Conservation (phyloP, 2,888 invertebrate species). For the Brachypalpus laphriformis region DNA sequence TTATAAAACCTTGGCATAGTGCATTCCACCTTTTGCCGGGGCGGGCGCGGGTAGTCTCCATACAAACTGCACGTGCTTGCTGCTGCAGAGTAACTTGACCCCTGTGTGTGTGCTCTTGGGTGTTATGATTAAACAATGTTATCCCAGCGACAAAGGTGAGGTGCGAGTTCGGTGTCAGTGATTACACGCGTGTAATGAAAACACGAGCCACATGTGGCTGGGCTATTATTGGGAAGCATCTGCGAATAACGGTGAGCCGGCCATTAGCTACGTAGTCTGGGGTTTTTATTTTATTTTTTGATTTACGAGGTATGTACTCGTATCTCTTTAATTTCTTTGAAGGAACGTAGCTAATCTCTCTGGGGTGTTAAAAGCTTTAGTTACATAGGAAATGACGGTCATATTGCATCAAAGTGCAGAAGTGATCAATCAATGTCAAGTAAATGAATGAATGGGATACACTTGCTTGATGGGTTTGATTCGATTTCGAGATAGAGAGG, state of each 20-base stretch:
- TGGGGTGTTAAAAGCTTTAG: conserved; percentile 1
- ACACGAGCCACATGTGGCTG: conserved; percentile 47
- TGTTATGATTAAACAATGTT: conserved; percentile 62
- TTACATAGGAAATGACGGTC: conserved; percentile 20
- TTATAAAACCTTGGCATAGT: conserved; percentile 59
- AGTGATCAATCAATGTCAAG: conserved; percentile 60
- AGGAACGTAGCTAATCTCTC: too few species aligned
- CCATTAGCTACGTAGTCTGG: not conserved
- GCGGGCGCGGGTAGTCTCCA: not conserved
- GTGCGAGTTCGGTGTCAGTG: conserved; percentile 53
- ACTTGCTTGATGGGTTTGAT: too few species aligned
- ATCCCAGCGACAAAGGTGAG: conserved; percentile 30
- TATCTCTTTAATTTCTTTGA: too few species aligned
- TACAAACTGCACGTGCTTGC: conserved; percentile 49
- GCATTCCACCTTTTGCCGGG: conserved; percentile 33
- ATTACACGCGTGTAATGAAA: conserved; percentile 40
- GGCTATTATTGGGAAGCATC: conserved; percentile 14
- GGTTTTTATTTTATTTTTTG: conserved; percentile 23
- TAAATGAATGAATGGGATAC: not conserved
- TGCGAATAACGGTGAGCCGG: conserved; percentile 35
- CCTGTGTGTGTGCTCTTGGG: conserved; percentile 38
- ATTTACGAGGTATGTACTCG: not conserved
- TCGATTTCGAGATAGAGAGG: too few species aligned
- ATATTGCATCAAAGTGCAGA: not conserved
- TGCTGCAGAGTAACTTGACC: conserved; percentile 53